Percentiles rank a stretch among this genome's conserved stretches.
These are phyloP conservation scores for Acanthoscelides obtectus DNA, from an alignment of 2,888 invertebrate species.

Conservation along the genomic window DNA sequence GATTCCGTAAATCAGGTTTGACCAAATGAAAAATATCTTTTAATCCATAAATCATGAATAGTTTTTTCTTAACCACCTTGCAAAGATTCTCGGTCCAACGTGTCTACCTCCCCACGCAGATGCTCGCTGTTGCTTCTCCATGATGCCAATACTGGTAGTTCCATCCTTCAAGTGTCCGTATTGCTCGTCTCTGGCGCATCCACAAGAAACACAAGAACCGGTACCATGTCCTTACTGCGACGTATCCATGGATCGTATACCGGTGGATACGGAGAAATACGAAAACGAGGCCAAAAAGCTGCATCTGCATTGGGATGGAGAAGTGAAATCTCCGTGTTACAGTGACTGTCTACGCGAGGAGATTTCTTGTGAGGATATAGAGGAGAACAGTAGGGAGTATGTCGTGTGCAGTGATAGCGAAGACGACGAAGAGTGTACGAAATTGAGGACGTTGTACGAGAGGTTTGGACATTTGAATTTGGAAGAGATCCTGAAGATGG, in stretches of 20 bases:
- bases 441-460: slow-evolving; percentile 20
- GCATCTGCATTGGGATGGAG: slow-evolving; percentile 9
- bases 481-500: slow-evolving; percentile 9
- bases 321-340: slow-evolving; percentile 21
- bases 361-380: slow-evolving; percentile 23
- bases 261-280: slow-evolving; percentile 4
- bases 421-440: slow-evolving; percentile 21
- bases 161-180: slow-evolving; percentile 39
- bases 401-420: slow-evolving; percentile 32
- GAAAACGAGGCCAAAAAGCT: slow-evolving; percentile 5
- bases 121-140: slow-evolving; percentile 37
- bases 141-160: slow-evolving; percentile 38
- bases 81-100: slow-evolving; percentile 36
- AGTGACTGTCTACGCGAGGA: slow-evolving; percentile 27
- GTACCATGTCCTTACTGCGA: slow-evolving; percentile 42
- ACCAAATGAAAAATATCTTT: too few species aligned
- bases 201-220: slow-evolving; percentile 29
- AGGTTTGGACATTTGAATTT: slow-evolving; percentile 18
- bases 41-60: too few species aligned
- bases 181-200: slow-evolving; percentile 37
- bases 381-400: slow-evolving; percentile 28
- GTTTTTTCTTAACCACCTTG: slow-evolving; percentile 5
- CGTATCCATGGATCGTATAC: slow-evolving; percentile 33
- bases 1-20: too few species aligned
- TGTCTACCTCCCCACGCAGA: slow-evolving; percentile 40